A percentile compares a stretch with the other conserved stretches of the same genome.
Conservation (phyloP, 2,113 vertebrate genomes). For the Myrmophylax atrothorax region DNA sequence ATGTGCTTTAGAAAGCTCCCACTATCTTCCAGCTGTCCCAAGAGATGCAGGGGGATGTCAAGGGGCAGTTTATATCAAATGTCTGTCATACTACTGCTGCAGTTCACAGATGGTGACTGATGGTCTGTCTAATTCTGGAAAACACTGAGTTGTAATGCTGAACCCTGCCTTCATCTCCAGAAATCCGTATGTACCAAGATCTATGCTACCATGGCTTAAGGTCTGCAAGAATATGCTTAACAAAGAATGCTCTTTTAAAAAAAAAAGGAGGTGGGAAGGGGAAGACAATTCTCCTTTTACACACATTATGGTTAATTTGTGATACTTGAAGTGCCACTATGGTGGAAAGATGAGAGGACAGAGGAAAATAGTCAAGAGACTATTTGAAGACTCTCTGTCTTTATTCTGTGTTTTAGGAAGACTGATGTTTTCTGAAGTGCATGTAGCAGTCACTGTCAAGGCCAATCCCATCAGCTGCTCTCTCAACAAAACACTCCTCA, state of each 20-base stretch:
- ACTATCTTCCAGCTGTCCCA: not conserved
- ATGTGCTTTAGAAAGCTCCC: not conserved
- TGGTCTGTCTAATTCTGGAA: not conserved
- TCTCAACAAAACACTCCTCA: not conserved
- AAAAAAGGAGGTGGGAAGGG: not conserved
- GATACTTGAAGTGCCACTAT: not conserved
- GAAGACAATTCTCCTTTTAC: not conserved
- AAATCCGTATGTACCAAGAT: not conserved
- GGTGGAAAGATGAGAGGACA: not conserved
- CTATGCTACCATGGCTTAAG: not conserved
- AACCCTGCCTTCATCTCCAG: not conserved
- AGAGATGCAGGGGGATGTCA: not conserved
- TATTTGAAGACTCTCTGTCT: not conserved
- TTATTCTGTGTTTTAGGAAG: not conserved
- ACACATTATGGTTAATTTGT: not conserved
- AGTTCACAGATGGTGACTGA: not conserved
- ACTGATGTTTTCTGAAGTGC: not conserved
- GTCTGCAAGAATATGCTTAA: not conserved
- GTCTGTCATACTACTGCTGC: not conserved
- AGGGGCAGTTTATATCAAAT: not conserved
- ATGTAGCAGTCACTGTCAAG: not conserved
- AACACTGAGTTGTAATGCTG: not conserved
- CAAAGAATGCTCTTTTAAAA: not conserved
- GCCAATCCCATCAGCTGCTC: not conserved
- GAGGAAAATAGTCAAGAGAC: not conserved